Evolutionary conservation across 2,113 vertebrate genomes (phyloP).

Genomic region (Eidolon helvum): DNA sequence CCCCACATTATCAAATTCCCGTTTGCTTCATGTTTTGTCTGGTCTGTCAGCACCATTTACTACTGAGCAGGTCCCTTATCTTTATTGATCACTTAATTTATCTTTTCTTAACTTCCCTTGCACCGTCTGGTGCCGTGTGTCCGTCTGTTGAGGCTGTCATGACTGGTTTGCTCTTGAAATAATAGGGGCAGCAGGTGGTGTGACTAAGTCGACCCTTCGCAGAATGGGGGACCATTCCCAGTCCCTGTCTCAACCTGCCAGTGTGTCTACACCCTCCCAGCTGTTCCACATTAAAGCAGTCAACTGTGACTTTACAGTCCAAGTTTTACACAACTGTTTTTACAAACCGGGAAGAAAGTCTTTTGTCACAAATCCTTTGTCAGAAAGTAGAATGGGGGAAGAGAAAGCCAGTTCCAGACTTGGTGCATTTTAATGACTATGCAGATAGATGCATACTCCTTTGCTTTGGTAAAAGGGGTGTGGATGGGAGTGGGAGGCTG

Average conservation of each 20-base stretch:
- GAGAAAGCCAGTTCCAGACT: constrained; percentile 67
- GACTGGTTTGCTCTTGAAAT: constrained; percentile 89
- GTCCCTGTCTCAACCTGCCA: constrained; percentile 92
- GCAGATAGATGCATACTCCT: constrained; percentile 65
- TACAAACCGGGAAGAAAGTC: constrained; percentile 93
- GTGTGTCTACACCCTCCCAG: constrained; percentile 95
- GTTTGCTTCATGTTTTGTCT: constrained; percentile 78
- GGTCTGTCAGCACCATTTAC: constrained; percentile 85
- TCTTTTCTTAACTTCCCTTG: constrained; percentile 86
- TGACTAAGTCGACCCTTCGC: constrained; percentile 94
- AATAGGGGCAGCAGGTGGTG: constrained; percentile 99
- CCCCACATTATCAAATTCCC: constrained; percentile 81
- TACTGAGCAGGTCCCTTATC: constrained; percentile 85
- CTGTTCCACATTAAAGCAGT: constrained; percentile 97
- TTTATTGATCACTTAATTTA: constrained; percentile 95
- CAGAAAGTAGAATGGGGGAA: constrained; percentile 61
- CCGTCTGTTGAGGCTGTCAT: constrained; percentile 93
- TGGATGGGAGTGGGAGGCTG: not conserved
- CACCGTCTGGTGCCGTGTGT: constrained; percentile 90
- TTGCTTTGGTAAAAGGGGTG: not conserved
- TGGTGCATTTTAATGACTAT: constrained; percentile 82
- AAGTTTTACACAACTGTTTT: constrained; percentile 99
- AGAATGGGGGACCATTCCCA: constrained; percentile 90
- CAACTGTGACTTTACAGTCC: constrained; percentile 92
- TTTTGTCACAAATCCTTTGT: constrained; percentile 87